Evolutionary conservation across 2,888 invertebrate genomes (phyloP).

Genomic region (Petrolisthes manimaculis): DNA sequence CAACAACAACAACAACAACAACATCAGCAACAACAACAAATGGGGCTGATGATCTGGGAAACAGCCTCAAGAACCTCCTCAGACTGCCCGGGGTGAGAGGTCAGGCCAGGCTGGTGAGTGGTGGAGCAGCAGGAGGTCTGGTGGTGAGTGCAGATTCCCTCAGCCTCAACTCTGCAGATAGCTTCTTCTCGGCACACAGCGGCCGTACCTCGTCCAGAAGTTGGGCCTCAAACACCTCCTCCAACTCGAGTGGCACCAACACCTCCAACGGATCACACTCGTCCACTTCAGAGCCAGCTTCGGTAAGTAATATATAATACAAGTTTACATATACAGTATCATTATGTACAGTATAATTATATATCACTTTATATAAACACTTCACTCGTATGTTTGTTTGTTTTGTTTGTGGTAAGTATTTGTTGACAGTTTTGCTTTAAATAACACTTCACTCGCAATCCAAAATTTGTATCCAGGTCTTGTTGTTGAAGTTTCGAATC

Average conservation of each 20-base stretch:
- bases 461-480: too few species aligned
- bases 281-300: constrained; percentile 61
- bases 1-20: constrained; percentile 11
- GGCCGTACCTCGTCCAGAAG: constrained; percentile 62
- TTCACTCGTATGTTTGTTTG: background rate
- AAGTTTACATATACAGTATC: too few species aligned
- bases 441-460: too few species aligned
- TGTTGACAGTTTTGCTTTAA: background rate
- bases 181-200: constrained; percentile 58
- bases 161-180: constrained; percentile 63
- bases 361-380: background rate
- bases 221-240: constrained; percentile 60
- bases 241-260: constrained; percentile 54
- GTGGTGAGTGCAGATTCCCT: constrained; percentile 54
- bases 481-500: too few species aligned
- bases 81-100: constrained; percentile 60
- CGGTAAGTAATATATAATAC: constrained; percentile 50
- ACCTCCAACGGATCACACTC: constrained; percentile 52
- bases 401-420: background rate
- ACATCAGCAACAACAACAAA: constrained; percentile 26
- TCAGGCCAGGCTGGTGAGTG: constrained; percentile 40
- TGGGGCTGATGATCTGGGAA: background rate
- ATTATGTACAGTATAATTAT: background rate
- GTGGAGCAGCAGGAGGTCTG: constrained; percentile 10
- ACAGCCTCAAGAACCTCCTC: constrained; percentile 58